Conservation (phyloP, 2,797 vertebrate genomes). For the Triplophysa bombifrons region DNA sequence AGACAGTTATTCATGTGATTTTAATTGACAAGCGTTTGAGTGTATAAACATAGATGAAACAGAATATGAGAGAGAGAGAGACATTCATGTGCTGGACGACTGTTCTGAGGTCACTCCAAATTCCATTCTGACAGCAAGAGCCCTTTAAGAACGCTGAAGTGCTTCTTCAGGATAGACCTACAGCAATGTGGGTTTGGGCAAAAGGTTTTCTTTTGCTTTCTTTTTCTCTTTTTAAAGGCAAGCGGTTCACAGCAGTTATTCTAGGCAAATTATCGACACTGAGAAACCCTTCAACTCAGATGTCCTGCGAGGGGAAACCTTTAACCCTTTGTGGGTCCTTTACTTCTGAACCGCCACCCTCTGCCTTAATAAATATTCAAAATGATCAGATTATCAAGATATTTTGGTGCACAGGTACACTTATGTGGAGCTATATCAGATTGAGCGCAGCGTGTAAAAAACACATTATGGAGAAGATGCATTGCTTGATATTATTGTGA, state of each 20-base stretch:
- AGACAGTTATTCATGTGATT: constrained; percentile 10
- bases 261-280: constrained; percentile 78
- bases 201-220: constrained; percentile 59
- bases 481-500: not conserved
- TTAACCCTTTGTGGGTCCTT: constrained; percentile 76
- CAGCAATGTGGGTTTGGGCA: constrained; percentile 66
- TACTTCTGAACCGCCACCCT: constrained; percentile 63
- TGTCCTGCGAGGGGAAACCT: constrained; percentile 70
- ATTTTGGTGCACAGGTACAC: not conserved
- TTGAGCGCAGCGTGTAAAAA: not conserved
- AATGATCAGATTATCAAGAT: not conserved
- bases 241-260: constrained; percentile 69
- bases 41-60: constrained; percentile 50
- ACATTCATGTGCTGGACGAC: constrained; percentile 59
- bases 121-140: constrained; percentile 82
- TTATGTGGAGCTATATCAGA: not conserved
- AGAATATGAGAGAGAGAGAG: constrained; percentile 59
- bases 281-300: constrained; percentile 71
- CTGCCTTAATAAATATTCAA: constrained; percentile 57
- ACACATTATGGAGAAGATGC: not conserved
- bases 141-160: constrained; percentile 75
- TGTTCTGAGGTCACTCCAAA: constrained; percentile 78
- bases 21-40: constrained; percentile 35
- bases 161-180: constrained; percentile 73
- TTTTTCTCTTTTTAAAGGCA: constrained; percentile 52